Percentiles rank a stretch among this genome's conserved stretches.
phyloP scores from a whole-genome alignment of 2,888 invertebrate species.

The Epicampocera succincta region DNA sequence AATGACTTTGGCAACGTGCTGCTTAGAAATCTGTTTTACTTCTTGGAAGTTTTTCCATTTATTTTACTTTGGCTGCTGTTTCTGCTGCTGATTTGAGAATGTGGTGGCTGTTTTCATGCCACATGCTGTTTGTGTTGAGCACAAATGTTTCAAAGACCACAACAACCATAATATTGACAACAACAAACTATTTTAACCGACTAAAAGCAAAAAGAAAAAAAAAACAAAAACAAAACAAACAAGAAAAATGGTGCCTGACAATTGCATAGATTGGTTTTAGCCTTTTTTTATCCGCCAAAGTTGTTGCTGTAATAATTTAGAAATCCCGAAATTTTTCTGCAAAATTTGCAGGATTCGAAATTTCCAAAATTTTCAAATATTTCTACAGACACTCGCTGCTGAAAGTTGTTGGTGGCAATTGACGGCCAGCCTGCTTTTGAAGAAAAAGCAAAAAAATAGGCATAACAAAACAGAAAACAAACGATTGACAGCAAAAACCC shows the following conservation, averaged over 20 bases:
- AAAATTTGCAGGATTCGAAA: too few species aligned
- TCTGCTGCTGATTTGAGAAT: conserved; percentile 55
- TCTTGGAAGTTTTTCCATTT: conserved; percentile 59
- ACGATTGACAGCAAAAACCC: conserved; percentile 65
- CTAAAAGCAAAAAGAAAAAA: conserved; percentile 54
- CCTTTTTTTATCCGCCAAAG: not conserved
- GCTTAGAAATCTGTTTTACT: conserved; percentile 63
- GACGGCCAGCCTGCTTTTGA: conserved; percentile 63
- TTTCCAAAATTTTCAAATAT: too few species aligned
- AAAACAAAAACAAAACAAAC: conserved; percentile 53
- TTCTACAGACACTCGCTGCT: not conserved
- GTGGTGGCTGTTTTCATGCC: conserved; percentile 59
- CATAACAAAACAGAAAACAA: conserved; percentile 56
- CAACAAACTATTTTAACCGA: conserved; percentile 61
- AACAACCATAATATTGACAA: conserved; percentile 46
- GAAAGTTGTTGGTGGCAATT: conserved; percentile 35
- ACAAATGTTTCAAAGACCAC: conserved; percentile 47
- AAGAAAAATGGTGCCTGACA: too few species aligned
- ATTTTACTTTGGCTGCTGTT: conserved; percentile 27
- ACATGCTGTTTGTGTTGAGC: conserved; percentile 64
- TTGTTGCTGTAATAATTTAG: too few species aligned
- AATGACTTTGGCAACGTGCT: conserved; percentile 67
- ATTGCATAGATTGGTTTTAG: conserved; percentile 31
- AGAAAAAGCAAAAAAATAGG: too few species aligned
- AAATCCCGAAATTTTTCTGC: too few species aligned